phyloP scores from a whole-genome alignment of 2,888 invertebrate species.

The Drosophila lacicola region DNA sequence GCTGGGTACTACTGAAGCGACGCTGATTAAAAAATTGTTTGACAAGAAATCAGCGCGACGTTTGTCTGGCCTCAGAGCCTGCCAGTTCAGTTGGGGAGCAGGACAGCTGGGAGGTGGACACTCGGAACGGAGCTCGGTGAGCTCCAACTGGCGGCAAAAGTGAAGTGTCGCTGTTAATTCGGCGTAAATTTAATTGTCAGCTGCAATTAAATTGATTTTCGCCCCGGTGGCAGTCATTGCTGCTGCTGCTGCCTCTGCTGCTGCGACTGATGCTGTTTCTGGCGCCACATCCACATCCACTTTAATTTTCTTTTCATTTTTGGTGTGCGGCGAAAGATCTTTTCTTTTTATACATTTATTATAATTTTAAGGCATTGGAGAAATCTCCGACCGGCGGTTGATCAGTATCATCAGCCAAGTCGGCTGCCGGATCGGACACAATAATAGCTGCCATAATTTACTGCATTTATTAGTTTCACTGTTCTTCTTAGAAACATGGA shows the following conservation, averaged over 20 bases:
- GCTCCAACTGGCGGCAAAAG: constrained; percentile 32
- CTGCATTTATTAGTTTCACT: too few species aligned
- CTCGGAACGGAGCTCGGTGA: constrained; percentile 1
- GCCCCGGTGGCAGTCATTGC: constrained; percentile 41
- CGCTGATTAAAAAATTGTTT: constrained; percentile 81
- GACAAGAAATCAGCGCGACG: constrained; percentile 78
- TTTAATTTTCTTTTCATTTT: constrained; percentile 43
- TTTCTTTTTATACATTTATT: background rate
- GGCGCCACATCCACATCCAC: constrained; percentile 67
- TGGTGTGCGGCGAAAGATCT: background rate
- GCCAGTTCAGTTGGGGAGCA: constrained; percentile 1
- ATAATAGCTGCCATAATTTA: too few species aligned
- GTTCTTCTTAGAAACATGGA: too few species aligned
- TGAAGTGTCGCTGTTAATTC: constrained; percentile 76
- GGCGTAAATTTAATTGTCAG: constrained; percentile 80
- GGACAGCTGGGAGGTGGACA: constrained; percentile 2
- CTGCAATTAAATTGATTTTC: constrained; percentile 81
- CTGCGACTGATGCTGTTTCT: constrained; percentile 13
- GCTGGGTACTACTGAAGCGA: constrained; percentile 71
- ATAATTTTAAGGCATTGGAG: too few species aligned
- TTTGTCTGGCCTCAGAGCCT: constrained; percentile 57
- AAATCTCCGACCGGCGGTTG: too few species aligned
- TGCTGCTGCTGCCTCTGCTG: background rate
- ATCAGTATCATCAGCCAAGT: too few species aligned
- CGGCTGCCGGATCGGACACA: too few species aligned